phyloP scores from a whole-genome alignment of 2,113 vertebrate genomes.

The Tetraodon nigroviridis region DNA sequence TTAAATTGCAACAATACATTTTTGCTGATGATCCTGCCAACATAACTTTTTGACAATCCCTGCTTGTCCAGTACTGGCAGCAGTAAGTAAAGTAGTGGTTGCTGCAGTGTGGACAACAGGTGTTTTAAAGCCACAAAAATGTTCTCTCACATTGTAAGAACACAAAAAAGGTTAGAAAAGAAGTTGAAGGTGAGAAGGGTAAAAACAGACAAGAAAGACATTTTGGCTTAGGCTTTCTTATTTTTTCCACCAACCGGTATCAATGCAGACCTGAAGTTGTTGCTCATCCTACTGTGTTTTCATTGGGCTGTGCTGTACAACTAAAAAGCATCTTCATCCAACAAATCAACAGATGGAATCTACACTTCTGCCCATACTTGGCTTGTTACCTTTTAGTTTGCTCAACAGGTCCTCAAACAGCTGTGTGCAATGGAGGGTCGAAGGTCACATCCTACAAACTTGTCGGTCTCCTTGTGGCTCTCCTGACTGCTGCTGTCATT shows the following conservation, averaged over 20 bases:
- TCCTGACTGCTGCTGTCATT: constrained; percentile 19
- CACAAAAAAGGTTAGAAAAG: background rate
- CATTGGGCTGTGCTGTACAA: background rate
- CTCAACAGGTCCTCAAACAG: background rate
- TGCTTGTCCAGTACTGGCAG: no score
- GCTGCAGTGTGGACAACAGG: no score
- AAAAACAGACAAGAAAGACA: no score
- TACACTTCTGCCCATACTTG: background rate
- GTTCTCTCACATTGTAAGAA: background rate
- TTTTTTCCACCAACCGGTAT: no score
- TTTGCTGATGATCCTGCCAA: no score
- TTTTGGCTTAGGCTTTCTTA: no score
- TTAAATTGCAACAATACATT: no score
- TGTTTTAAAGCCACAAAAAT: no score
- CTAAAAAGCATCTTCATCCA: background rate
- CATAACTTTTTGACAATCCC: no score
- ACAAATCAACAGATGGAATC: background rate
- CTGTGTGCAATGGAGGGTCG: background rate
- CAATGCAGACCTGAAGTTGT: background rate
- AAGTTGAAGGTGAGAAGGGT: background rate
- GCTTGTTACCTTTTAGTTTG: background rate
- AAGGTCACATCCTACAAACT: constrained; percentile 5
- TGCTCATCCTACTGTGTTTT: background rate
- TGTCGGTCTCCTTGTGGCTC: constrained; percentile 8
- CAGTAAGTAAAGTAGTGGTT: no score